Evolutionary conservation across 2,888 invertebrate genomes (phyloP), one percentile per base, ranked within the genome.

Genomic region (Glyphotaelius pellucidus): DNA sequence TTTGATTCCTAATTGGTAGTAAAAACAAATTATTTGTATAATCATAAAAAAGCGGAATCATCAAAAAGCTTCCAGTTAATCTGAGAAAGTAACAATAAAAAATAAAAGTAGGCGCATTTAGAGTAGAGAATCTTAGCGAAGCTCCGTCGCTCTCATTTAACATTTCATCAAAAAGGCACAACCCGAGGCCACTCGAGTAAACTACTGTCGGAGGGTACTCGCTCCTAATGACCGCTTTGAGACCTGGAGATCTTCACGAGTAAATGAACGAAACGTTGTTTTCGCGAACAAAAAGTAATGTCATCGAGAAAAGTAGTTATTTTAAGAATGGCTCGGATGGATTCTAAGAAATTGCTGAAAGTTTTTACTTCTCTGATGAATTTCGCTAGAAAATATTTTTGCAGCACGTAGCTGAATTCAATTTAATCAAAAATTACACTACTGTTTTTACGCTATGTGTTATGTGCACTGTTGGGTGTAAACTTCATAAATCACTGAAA

Each of bases 131-230:
- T 67, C 67, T 67, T 67, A 67, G 67, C 67, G n/a, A 67, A 67
- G 25, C 25, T 67, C 67, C 67, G 67, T 67, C 67, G 25, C 67
- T 67, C 67, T 67, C 67, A n/a, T 67, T 67, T 67, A 67, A 67
- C 67, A 67, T 67, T 67, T 67, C 67, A 67, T 67, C 67, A 67
- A 67, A 67, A 67, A n/a, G 67, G 67, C 67, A 67, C 67, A 67
- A 67, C 67, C 67, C 67, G 67, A 67, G 67, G 67, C 67, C 67
- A 67, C 67, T 67, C 67, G n/a, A 67, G 25, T 67, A 67, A 67
- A 67, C 67, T 67, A 67, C 67, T 25, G 67, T 67, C 67, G 67
- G 67, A 67, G 67, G 67, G 67, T 67, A n/a, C 67, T 67, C 67
- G 67, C 67, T 67, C 67, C 67, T 67, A 67, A 67, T 67, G 67